Base-by-base conservation (phyloP, 1,140 invertebrate genomes). In the Orussus abietinus region DNA sequence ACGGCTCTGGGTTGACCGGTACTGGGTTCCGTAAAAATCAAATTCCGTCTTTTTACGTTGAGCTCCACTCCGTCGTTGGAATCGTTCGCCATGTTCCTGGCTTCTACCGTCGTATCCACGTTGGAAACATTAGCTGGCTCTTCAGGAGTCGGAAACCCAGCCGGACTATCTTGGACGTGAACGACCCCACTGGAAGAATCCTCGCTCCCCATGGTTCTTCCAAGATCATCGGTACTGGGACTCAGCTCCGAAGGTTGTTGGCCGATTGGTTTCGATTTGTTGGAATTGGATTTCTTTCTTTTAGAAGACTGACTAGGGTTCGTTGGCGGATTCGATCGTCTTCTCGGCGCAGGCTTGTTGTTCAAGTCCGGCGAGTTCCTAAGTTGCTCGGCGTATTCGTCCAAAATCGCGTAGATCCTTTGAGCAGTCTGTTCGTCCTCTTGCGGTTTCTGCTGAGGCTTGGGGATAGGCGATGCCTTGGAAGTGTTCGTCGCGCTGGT, bases 381-480 rank as follows among this genome's bases (percentile, higher is more conserved):
- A 21, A 88, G 66, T 53, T 88, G 85, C 53, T 88, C 86, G 26
- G 85, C 84, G 63, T 90, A 90, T 55, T 87, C 83, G 2, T 86
- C 85, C 12, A 90, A 62, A 55, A 90, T 90, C 37, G 85, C 85
- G 42, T 88, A 80, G 42, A 90, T 88, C 37, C 86, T 75, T 58
- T 88, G 85, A 1, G 84, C 85, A 0, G 85, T 88, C 57, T 88
- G 83, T 60, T 88, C 86, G 56, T 88, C 86, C 66, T 89, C 86
- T 49, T 86, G 78, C 2, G 85, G 83, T 62, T 88, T 88, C 50
- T 86, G 86, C 42, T 80, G 75, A 1, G 84, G 81, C 38, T 82
- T 79, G 6, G 83, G 78, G 10, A 84, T 77, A 3, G 80, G 78
- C 15, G 81, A 79, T 2, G 82, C 64, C 65, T 84, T 86, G 7